phyloP scores from a whole-genome alignment of 2,888 invertebrate genomes.

The Ennomos fuscantarius region DNA sequence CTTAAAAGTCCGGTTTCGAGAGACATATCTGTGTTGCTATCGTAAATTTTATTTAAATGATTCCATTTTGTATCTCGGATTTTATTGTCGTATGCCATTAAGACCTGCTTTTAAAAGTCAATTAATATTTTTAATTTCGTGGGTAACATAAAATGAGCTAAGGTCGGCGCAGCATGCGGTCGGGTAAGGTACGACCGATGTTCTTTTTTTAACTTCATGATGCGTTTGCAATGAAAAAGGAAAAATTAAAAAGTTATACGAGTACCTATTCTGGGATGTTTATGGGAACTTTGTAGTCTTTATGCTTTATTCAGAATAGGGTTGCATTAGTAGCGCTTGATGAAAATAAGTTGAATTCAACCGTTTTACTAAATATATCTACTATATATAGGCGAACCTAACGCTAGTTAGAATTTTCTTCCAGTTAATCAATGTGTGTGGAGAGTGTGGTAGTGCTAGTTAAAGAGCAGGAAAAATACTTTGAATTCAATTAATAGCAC shows the following conservation, averaged over 20 bases:
- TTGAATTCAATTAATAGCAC: too few species aligned
- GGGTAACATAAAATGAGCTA: conserved; percentile 40
- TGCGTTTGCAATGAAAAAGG: conserved; percentile 18
- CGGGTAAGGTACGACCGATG: conserved; percentile 28
- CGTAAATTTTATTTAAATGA: conserved; percentile 40
- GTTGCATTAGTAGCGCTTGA: too few species aligned
- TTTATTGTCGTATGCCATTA: conserved; percentile 42
- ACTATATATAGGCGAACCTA: too few species aligned
- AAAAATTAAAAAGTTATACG: conserved; percentile 6
- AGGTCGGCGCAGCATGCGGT: conserved; percentile 39
- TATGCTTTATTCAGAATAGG: too few species aligned
- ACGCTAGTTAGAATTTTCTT: too few species aligned
- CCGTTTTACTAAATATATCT: too few species aligned
- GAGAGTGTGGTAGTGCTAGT: too few species aligned
- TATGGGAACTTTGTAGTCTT: background rate
- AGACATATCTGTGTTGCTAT: conserved; percentile 29
- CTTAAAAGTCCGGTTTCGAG: conserved; percentile 6
- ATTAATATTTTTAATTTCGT: conserved; percentile 45
- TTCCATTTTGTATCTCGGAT: conserved; percentile 31
- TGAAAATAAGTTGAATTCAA: too few species aligned
- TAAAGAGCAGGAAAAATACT: too few species aligned
- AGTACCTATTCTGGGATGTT: conserved; percentile 8
- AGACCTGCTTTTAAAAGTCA: conserved; percentile 36
- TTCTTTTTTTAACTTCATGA: conserved; percentile 25
- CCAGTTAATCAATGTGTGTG: too few species aligned